Evolutionary conservation across 2,888 invertebrate genomes (phyloP).

Genomic region (Hydroisotoma schaefferi): DNA sequence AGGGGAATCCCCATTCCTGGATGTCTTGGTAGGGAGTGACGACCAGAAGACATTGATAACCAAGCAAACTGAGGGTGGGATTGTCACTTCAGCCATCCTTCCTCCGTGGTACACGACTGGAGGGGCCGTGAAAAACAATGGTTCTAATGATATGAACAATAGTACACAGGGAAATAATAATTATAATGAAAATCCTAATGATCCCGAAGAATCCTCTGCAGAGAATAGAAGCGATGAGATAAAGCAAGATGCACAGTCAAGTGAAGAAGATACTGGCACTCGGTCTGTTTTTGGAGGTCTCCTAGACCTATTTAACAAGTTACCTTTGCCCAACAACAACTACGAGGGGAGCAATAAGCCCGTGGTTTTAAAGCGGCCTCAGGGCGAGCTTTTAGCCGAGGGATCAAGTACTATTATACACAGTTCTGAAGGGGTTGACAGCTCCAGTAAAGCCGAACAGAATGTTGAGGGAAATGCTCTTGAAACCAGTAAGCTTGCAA

Average conservation of each 20-base stretch:
- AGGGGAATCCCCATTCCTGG: constrained; percentile 33
- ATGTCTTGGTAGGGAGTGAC: constrained; percentile 43
- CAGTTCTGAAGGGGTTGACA: background rate
- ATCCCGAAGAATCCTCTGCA: background rate
- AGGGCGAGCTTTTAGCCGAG: background rate
- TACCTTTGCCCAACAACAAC: background rate
- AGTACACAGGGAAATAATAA: background rate
- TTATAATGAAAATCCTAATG: background rate
- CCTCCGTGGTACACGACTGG: constrained; percentile 45
- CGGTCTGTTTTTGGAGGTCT: background rate
- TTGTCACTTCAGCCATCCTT: constrained; percentile 46
- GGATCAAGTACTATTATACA: constrained; percentile 9
- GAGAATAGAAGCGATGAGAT: constrained; percentile 12
- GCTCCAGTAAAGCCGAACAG: background rate
- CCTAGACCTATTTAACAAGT: constrained; percentile 6
- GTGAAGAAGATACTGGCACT: background rate
- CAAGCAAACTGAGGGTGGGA: constrained; percentile 44
- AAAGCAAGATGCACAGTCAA: background rate
- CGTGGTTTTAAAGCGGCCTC: constrained; percentile 22
- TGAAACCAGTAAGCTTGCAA: constrained; percentile 4
- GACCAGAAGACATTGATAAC: constrained; percentile 43
- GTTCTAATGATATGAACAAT: background rate
- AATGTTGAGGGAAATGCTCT: background rate
- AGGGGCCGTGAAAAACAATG: constrained; percentile 3
- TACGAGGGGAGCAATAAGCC: constrained; percentile 17